Percentiles rank a stretch among this genome's conserved stretches.
Evolutionary conservation across 1,140 invertebrate species (phyloP).

Genomic region (Chionoecetes opilio): DNA sequence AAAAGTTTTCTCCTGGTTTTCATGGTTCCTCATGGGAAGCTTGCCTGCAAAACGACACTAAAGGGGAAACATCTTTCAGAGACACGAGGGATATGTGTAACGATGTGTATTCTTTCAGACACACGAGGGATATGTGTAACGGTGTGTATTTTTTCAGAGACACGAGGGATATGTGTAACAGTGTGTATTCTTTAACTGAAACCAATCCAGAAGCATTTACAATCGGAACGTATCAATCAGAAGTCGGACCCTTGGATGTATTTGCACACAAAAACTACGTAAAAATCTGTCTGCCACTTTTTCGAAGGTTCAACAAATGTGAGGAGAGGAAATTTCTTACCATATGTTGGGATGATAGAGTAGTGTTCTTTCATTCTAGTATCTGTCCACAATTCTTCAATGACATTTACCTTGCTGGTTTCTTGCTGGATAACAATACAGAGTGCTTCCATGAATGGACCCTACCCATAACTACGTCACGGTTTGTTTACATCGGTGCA

Average conservation of each 20-base stretch:
- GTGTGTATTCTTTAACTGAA: neutral
- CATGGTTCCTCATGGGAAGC: neutral
- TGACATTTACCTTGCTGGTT: neutral
- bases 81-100: too few relatives aligned
- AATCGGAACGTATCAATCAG: neutral
- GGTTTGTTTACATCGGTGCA: too few relatives aligned
- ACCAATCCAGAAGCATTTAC: neutral
- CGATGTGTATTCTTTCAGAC: too few relatives aligned
- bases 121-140: too few relatives aligned
- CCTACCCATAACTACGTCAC: too few relatives aligned
- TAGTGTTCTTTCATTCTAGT: constrained; percentile 32
- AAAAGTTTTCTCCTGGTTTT: constrained; percentile 43
- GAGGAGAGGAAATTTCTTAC: constrained; percentile 37
- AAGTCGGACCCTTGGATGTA: neutral
- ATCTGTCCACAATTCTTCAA: neutral
- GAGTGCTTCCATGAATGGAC: constrained; percentile 41
- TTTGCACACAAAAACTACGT: neutral
- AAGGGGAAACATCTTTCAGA: neutral
- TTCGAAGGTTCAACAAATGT: constrained; percentile 38
- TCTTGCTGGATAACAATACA: neutral
- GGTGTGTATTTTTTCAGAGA: neutral
- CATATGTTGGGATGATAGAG: neutral
- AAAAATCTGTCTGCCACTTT: constrained; percentile 43
- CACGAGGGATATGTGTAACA: neutral
- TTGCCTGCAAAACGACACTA: neutral